Evolutionary conservation across 2,797 vertebrate species (phyloP), one percentile per base, ranked within the genome.

Genomic region (Ctenopoma multispine): DNA sequence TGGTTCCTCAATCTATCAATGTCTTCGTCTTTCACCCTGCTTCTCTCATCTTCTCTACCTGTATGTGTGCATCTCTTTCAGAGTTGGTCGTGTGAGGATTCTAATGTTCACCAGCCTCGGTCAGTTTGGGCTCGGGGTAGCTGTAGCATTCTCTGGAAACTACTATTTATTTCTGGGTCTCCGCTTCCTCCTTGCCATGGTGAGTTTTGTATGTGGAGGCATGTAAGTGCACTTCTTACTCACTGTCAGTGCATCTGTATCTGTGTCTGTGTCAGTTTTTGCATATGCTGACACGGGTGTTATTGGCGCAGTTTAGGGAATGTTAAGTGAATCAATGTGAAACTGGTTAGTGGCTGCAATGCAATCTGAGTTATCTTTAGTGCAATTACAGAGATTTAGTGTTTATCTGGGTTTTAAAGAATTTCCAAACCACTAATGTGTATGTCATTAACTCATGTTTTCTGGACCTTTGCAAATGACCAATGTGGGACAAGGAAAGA

Each of bases 101-200:
- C 89, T 98, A 57, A 97, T 96, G 95, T 77, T 93, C 66, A 96
- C 96, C 77, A 98, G 96, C 61, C 31, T 92, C 2, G 92, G 94
- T 50, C 95, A 99, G 87, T 97, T 97, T 91, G 82, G 83, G 0
- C 93, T 98, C 11, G 96, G 98, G 34, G 78, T 97, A 0, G 66
- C 84, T 3, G 95, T 95, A 38, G 96, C 96, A 0, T 97, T 98
- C 81, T 92, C 95, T 0, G 91, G 92, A 80, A 95, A 96, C 90
- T 98, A 96, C 85, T 96, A 95, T 82, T 85, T 94, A 49, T 99
- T 98, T 1, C 71, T 97, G 76, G 73, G 86, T 12, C 84, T 95
- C 13, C 96, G 96, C 51, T 97, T 98, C 89, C 90, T 98, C 63
- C 96, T 98, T 2, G 96, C 96, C 57, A 96, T 95, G 96, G 97